Evolutionary conservation across 1,140 invertebrate species (phyloP), one percentile per base, ranked within the genome.

Genomic region (Meloidogyne hapla): DNA sequence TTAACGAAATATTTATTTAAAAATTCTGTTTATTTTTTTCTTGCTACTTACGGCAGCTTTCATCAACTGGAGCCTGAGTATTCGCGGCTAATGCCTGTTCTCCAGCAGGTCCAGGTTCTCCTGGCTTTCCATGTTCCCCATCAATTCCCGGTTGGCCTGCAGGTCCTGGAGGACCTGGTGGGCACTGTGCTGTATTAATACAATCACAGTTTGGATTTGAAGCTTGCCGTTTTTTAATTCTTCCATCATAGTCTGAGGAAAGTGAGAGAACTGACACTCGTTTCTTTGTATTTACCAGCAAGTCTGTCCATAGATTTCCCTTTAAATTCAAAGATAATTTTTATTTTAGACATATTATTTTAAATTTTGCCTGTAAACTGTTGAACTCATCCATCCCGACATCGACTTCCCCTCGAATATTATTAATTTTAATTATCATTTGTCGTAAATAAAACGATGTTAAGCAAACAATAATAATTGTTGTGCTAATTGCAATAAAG

Each of bases 341-440:
- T 5, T 5, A n/a, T 4, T 15, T 56, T 56, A n/a, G 18, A 2
- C 1, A 28, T 23, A 33, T 33, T 33, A 33, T 33, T 33, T 33
- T 33, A 33, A 33, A 33, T 21, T 45, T 13, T 69, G 18, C 68
- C 40, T 69, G 68, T 61, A 69, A 25, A n/a, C 18, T 6, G n/a
- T 69, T 69, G 9, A 69, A 69, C 33, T 69, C 68, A 40, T 69
- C 68, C 38, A 69, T 69, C 8, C 68, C 68, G 38, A 25, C 28
- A 25, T 45, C 33, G 8, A 69, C 23, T 69, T 69, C 68, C 13
- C n/a, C 25, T 45, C 38, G 33, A 28, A 69, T 69, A 18, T 13
- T 18, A 69, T 69, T 69, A 28, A 69, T 69, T 69, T 69, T 13
- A 18, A 61, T 38, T 28, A 69, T 28, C 68, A 69, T 45, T 69